Evolutionary conservation across 2,113 vertebrate species (phyloP).

Genomic region (Axis porcinus): DNA sequence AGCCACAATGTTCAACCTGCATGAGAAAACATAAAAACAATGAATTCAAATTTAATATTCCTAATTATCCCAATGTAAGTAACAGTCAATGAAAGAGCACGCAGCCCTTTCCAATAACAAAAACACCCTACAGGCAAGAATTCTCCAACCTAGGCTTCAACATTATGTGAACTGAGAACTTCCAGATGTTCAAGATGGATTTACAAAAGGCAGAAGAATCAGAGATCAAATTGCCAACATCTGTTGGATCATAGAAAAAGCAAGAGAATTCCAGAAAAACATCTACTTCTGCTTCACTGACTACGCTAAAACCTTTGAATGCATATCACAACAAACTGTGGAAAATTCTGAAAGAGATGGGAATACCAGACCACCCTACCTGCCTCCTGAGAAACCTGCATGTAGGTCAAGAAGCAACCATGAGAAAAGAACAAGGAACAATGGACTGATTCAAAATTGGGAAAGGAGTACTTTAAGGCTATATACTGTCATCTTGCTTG

Average conservation of each 20-base stretch:
- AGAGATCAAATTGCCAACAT: background rate
- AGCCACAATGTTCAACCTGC: background rate
- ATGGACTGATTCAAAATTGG: background rate
- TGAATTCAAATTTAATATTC: slow-evolving; percentile 7
- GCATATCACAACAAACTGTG: background rate
- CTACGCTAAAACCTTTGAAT: background rate
- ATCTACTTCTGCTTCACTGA: background rate
- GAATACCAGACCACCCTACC: background rate
- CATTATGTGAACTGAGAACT: background rate
- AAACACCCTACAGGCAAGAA: background rate
- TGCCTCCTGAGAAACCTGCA: background rate
- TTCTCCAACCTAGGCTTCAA: background rate
- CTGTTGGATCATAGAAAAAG: background rate
- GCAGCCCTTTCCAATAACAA: background rate
- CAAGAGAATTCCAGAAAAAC: background rate
- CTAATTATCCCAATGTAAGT: background rate
- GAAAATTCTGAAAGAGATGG: background rate
- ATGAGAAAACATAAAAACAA: background rate
- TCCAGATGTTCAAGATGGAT: background rate
- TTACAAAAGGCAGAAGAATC: background rate
- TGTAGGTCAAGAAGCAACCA: background rate
- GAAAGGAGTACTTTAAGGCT: background rate
- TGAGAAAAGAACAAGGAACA: background rate
- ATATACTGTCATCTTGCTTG: background rate
- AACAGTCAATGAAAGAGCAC: background rate